These are phyloP conservation scores for Caenorhabditis zanzibari DNA, from an alignment of 2,888 invertebrate genomes.

Conservation along the genomic window DNA sequence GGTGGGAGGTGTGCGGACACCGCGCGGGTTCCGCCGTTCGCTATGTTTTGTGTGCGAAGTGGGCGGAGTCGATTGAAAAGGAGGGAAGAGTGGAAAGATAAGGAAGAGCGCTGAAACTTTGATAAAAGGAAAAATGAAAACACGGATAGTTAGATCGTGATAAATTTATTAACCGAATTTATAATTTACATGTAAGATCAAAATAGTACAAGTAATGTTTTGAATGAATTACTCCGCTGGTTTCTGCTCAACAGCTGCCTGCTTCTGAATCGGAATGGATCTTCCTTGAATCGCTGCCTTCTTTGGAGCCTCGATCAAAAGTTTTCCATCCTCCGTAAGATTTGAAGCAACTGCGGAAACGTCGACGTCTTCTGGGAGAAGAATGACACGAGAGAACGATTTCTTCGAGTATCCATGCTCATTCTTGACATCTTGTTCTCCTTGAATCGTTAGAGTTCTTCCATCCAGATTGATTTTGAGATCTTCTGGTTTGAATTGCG, in stretches of 20 bases:
- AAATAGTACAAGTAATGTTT: slow-evolving; percentile 4
- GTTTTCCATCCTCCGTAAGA: slow-evolving; percentile 54
- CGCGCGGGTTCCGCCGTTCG: slow-evolving; percentile 7
- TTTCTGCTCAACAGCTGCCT: slow-evolving; percentile 7
- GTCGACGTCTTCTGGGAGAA: slow-evolving; percentile 66
- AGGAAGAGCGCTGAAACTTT: background rate
- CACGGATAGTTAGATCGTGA: background rate
- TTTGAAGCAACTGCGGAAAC: slow-evolving; percentile 46
- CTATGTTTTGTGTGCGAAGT: slow-evolving; percentile 6
- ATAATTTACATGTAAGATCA: background rate
- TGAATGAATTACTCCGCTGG: background rate
- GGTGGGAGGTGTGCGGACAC: background rate
- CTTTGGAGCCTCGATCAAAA: slow-evolving; percentile 63
- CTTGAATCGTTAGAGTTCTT: slow-evolving; percentile 52
- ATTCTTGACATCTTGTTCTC: slow-evolving; percentile 43
- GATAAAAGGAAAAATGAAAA: background rate
- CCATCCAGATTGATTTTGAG: slow-evolving; percentile 58
- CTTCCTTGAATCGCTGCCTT: slow-evolving; percentile 36
- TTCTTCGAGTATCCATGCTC: slow-evolving; percentile 38
- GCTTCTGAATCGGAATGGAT: slow-evolving; percentile 44
- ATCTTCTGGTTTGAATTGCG: slow-evolving; percentile 51
- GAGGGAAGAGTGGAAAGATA: too few species aligned
- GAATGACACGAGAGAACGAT: slow-evolving; percentile 48
- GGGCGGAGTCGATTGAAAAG: slow-evolving; percentile 22
- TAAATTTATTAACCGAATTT: background rate